phyloP scores from a whole-genome alignment of 2,797 vertebrate genomes.

The Sciurus carolinensis region DNA sequence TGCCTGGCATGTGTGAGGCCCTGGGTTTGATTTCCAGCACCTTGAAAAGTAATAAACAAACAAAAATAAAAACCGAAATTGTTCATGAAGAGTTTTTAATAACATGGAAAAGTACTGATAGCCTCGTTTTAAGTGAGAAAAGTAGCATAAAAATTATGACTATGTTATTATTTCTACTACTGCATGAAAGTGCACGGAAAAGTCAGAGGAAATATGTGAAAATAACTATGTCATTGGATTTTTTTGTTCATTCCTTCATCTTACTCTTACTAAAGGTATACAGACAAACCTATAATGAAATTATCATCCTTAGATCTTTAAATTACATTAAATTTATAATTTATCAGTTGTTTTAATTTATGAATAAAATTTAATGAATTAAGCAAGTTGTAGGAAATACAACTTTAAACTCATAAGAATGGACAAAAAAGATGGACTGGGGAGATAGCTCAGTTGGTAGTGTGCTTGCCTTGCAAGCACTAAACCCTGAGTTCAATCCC shows the following conservation, averaged over 20 bases:
- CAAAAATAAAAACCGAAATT: not conserved
- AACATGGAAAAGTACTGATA: not conserved
- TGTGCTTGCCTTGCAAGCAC: no score
- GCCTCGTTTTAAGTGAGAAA: constrained; percentile 2
- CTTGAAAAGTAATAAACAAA: not conserved
- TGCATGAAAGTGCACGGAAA: constrained; percentile 22
- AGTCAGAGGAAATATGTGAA: not conserved
- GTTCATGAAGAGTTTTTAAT: not conserved
- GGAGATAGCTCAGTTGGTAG: no score
- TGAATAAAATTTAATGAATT: constrained; percentile 41
- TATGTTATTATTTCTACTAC: not conserved
- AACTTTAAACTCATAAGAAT: constrained; percentile 19
- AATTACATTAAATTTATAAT: constrained; percentile 23
- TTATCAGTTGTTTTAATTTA: not conserved
- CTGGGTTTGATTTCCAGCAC: not conserved
- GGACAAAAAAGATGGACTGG: not conserved
- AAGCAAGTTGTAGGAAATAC: not conserved
- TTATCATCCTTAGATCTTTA: constrained; percentile 24
- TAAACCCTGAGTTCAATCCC: no score
- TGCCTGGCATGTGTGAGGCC: not conserved
- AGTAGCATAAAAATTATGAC: not conserved
- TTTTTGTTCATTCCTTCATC: not conserved
- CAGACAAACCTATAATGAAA: not conserved
- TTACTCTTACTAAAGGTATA: not conserved
- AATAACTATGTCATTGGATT: not conserved